Conservation (phyloP, 2,113 vertebrate genomes). For the Camelus bactrianus region DNA sequence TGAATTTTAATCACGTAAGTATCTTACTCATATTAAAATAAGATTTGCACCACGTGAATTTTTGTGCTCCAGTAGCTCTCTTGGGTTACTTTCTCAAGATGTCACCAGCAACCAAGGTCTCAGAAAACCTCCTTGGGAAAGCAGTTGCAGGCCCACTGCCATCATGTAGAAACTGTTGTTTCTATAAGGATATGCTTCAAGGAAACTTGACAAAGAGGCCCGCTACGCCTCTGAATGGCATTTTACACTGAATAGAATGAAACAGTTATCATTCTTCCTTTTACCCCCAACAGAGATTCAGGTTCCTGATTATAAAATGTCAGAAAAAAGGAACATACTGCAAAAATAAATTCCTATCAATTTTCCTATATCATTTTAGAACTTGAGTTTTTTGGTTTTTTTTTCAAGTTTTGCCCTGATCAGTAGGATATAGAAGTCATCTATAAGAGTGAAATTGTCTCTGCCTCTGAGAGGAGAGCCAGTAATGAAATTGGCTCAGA, state of each 20-base stretch:
- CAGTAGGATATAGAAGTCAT: neutral
- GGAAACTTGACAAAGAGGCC: conserved; percentile 26
- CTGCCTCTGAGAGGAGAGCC: neutral
- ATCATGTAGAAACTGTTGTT: neutral
- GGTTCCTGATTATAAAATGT: neutral
- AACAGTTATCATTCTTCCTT: conserved; percentile 26
- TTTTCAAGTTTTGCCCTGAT: neutral
- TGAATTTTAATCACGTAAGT: conserved; percentile 41
- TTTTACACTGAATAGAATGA: conserved; percentile 42
- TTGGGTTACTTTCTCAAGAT: conserved; percentile 23
- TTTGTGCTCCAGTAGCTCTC: neutral
- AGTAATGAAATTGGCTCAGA: neutral
- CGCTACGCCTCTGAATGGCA: neutral
- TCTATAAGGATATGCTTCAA: conserved; percentile 13
- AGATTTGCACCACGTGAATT: neutral
- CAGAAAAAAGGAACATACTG: neutral
- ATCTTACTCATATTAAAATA: conserved; percentile 44
- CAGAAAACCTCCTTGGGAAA: neutral
- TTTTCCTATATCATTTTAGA: neutral
- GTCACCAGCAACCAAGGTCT: neutral
- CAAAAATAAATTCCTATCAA: neutral
- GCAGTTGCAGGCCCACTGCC: neutral
- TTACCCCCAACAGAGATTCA: neutral
- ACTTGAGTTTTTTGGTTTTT: neutral
- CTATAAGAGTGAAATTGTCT: neutral